Conservation (phyloP, 2,113 vertebrate genomes). For the Tamias sibiricus region DNA sequence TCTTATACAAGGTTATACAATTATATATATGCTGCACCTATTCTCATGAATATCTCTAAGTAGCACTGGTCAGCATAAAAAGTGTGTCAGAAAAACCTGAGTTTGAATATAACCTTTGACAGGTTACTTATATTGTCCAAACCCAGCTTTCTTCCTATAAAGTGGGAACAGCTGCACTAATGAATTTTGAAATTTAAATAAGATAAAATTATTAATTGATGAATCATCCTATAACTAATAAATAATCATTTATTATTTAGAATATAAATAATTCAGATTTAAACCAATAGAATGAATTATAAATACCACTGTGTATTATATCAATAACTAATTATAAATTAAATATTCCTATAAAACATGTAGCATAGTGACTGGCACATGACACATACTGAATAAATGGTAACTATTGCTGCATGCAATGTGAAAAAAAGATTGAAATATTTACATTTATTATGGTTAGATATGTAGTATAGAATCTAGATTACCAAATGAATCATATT, state of each 20-base stretch:
- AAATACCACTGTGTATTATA: neutral
- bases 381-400: neutral
- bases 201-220: conserved; percentile 16
- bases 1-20: neutral
- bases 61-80: neutral
- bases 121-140: neutral
- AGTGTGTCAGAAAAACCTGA: neutral
- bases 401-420: neutral
- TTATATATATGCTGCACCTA: neutral
- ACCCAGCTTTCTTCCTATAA: neutral
- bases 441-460: neutral
- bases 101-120: neutral
- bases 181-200: neutral
- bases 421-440: neutral
- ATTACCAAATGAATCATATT: neutral
- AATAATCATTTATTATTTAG: neutral
- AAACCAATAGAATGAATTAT: neutral
- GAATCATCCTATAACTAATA: neutral
- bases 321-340: conserved; percentile 23
- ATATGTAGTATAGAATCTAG: neutral
- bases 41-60: neutral
- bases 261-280: neutral
- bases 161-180: neutral
- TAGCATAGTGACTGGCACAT: neutral
- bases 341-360: conserved; percentile 35